A percentile compares a stretch with the other conserved stretches of the same genome.
Conservation (phyloP, 2,797 vertebrate species). For the Scolopax bukidnonensis region DNA sequence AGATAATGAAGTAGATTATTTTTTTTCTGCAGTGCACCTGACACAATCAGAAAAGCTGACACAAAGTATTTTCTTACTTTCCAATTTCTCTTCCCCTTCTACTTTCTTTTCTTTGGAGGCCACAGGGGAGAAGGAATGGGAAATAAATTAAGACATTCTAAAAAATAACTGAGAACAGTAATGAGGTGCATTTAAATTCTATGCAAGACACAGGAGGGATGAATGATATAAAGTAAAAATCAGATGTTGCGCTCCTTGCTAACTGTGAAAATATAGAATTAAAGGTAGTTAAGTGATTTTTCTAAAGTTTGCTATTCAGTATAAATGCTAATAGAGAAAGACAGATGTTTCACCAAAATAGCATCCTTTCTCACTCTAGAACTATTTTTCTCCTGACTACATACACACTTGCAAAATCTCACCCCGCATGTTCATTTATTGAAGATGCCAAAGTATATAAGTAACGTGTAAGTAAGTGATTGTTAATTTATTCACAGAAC, state of each 20-base stretch:
- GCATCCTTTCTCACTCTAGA: neutral
- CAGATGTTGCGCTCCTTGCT: neutral
- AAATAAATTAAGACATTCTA: slow-evolving; percentile 49
- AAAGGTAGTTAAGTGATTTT: neutral
- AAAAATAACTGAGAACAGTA: slow-evolving; percentile 25
- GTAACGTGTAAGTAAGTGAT: neutral
- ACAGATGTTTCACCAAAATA: slow-evolving; percentile 21
- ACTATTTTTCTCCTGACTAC: neutral
- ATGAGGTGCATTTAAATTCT: slow-evolving; percentile 25
- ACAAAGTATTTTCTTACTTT: slow-evolving; percentile 10
- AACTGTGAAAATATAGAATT: neutral
- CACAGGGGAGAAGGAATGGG: neutral
- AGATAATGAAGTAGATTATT: slow-evolving; percentile 54
- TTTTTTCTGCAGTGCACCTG: slow-evolving; percentile 45
- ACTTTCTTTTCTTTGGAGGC: slow-evolving; percentile 33
- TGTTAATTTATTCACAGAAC: neutral
- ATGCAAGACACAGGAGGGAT: neutral
- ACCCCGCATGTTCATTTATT: neutral
- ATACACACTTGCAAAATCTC: neutral
- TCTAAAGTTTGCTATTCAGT: neutral
- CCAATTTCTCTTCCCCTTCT: slow-evolving; percentile 24
- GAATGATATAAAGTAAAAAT: neutral
- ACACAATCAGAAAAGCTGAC: slow-evolving; percentile 55
- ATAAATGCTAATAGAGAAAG: neutral
- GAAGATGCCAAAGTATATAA: neutral